These are phyloP conservation scores for Anthrax anthrax DNA, from an alignment of 2,888 invertebrate species.

Conservation along the genomic window DNA sequence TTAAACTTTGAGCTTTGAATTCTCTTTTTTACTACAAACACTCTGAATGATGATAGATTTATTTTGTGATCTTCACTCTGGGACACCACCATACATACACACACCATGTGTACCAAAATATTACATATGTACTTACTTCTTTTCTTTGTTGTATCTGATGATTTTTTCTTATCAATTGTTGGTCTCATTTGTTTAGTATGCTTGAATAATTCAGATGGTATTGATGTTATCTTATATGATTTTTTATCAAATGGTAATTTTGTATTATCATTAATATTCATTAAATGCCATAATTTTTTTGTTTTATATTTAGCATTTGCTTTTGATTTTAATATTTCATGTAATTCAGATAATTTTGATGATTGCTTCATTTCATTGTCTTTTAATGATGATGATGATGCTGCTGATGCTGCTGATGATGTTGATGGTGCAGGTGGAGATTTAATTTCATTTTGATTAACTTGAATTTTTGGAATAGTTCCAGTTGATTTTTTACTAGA, in stretches of 20 bases:
- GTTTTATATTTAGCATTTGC: conserved; percentile 30
- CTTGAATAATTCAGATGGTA: conserved; percentile 45
- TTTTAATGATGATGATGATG: too few species aligned
- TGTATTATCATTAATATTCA: conserved; percentile 30
- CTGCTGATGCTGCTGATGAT: too few species aligned
- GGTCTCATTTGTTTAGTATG: conserved; percentile 32
- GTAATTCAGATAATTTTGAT: conserved; percentile 12
- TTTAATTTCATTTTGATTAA: too few species aligned
- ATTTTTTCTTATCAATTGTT: conserved; percentile 28
- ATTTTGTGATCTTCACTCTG: too few species aligned
- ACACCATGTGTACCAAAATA: too few species aligned
- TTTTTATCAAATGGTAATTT: conserved; percentile 25
- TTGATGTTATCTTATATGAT: conserved; percentile 42
- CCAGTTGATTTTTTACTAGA: not conserved
- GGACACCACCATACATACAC: too few species aligned
- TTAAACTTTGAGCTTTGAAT: too few species aligned
- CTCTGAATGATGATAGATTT: too few species aligned
- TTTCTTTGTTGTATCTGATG: not conserved
- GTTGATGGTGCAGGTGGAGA: too few species aligned
- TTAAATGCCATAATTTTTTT: conserved; percentile 27
- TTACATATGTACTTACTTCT: not conserved
- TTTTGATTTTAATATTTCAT: conserved; percentile 26
- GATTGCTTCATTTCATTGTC: not conserved
- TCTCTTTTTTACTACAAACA: too few species aligned
- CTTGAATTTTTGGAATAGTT: conserved; percentile 1